These are phyloP conservation scores for Dasyornis broadbenti DNA, from an alignment of 2,113 vertebrate species.

Conservation along the genomic window DNA sequence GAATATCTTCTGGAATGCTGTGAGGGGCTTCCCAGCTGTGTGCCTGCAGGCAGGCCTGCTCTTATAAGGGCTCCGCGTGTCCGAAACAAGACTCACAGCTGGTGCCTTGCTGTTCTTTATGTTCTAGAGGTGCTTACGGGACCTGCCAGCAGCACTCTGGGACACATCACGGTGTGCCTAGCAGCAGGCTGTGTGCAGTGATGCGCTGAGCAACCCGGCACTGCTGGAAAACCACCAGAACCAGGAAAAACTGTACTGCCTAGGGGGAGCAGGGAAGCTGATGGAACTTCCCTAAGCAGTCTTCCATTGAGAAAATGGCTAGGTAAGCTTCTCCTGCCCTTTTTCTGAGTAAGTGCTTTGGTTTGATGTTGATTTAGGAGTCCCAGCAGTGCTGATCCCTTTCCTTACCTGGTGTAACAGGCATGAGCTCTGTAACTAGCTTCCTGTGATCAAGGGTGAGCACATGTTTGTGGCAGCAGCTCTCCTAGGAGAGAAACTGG, in stretches of 20 bases:
- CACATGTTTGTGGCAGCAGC: neutral
- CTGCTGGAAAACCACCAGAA: rapidly evolving
- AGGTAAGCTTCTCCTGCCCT: neutral
- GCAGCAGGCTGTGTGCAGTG: neutral
- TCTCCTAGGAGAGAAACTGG: neutral
- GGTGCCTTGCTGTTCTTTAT: neutral
- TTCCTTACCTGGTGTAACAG: neutral
- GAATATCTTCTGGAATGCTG: neutral
- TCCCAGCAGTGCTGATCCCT: neutral
- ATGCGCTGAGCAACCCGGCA: rapidly evolving
- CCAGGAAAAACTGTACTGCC: neutral
- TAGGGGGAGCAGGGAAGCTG: neutral
- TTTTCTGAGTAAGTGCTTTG: neutral
- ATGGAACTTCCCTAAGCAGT: neutral
- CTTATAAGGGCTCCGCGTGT: rapidly evolving
- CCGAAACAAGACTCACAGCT: rapidly evolving
- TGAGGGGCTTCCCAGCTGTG: neutral
- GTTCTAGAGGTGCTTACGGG: neutral
- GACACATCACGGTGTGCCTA: neutral
- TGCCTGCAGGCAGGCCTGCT: neutral
- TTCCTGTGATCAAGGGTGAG: neutral
- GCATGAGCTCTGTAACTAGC: neutral
- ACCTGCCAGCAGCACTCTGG: neutral
- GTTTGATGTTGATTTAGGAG: neutral
- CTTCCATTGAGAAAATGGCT: neutral